Conservation (phyloP, 2,113 vertebrate species). For the Myotis lucifugus region DNA sequence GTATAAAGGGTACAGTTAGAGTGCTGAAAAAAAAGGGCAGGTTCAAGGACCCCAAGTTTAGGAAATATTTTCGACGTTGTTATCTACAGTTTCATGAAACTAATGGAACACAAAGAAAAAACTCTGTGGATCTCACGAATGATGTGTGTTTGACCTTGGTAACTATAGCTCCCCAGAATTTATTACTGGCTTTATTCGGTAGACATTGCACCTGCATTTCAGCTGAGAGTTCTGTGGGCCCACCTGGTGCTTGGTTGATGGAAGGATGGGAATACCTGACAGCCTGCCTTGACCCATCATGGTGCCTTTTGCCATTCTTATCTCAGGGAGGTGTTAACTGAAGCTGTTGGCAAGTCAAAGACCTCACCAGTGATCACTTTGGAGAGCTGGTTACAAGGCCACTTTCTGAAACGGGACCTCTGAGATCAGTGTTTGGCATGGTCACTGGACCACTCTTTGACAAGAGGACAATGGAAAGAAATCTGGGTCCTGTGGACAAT, state of each 20-base stretch:
- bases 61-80: slow-evolving; percentile 32
- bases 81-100: slow-evolving; percentile 29
- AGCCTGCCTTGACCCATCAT: neutral
- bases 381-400: neutral
- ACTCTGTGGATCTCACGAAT: neutral
- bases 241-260: neutral
- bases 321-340: neutral
- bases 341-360: neutral
- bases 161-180: neutral
- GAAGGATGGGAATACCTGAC: neutral
- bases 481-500: neutral
- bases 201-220: slow-evolving; percentile 11
- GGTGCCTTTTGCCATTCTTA: neutral
- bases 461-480: neutral
- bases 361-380: neutral
- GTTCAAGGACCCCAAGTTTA: neutral
- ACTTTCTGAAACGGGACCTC: neutral
- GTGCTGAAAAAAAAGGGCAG: neutral
- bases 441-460: neutral
- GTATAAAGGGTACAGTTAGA: neutral
- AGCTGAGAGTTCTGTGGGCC: neutral
- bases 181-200: slow-evolving; percentile 17
- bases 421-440: neutral
- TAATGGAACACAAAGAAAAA: neutral
- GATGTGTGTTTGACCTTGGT: slow-evolving; percentile 2